Evolutionary conservation across 1,140 invertebrate species (phyloP).

Genomic region (Melipona quadrifasciata): DNA sequence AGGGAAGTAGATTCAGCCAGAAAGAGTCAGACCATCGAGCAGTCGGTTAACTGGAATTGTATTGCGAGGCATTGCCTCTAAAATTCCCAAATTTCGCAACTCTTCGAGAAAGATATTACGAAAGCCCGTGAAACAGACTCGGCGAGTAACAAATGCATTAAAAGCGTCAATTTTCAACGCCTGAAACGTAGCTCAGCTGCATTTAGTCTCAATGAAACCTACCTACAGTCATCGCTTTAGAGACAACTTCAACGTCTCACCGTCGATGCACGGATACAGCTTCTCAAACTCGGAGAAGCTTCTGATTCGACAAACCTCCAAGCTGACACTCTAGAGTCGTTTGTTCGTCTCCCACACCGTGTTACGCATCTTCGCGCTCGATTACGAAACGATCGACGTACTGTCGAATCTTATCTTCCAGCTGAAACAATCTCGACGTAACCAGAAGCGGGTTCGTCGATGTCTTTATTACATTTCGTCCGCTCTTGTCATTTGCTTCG

Average conservation of each 20-base stretch:
- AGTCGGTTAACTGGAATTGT: neutral
- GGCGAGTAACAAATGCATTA: too few relatives aligned
- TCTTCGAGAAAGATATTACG: neutral
- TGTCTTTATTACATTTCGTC: conserved; percentile 39
- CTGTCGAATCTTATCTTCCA: conserved; percentile 23
- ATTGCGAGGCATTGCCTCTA: neutral
- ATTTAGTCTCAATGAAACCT: neutral
- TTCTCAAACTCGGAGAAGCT: neutral
- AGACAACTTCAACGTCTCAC: neutral
- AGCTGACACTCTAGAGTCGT: conserved; percentile 16
- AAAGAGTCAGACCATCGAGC: neutral
- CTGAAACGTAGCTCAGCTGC: neutral
- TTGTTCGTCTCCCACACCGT: conserved; percentile 21
- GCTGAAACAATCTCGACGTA: conserved; percentile 4
- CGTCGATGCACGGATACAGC: neutral
- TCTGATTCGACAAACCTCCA: neutral
- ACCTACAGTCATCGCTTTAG: neutral
- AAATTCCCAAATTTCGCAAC: too few relatives aligned
- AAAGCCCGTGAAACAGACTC: neutral
- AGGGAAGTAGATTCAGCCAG: neutral
- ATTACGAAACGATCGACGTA: conserved; percentile 10
- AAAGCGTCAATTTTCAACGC: too few relatives aligned
- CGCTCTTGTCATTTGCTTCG: neutral
- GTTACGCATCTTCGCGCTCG: conserved; percentile 20
- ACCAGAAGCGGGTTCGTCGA: neutral